Evolutionary conservation across 1,140 invertebrate genomes (phyloP).

Genomic region (Solenopsis fugax): DNA sequence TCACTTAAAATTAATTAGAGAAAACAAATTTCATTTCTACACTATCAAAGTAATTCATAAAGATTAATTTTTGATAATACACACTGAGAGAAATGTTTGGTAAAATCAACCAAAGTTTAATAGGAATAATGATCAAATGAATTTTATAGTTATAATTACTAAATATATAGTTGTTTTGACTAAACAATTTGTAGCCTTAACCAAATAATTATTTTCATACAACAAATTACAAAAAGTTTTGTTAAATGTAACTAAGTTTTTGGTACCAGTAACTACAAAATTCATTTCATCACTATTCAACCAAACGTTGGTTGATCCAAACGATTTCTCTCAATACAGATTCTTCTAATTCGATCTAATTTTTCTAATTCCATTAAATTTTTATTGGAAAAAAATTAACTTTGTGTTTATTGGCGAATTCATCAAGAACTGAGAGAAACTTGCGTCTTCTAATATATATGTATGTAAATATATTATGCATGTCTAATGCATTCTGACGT

Average conservation of each 20-base stretch:
- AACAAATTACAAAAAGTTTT: no score
- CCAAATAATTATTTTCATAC: no score
- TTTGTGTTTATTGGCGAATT: background rate
- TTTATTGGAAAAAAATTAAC: conserved; percentile 15
- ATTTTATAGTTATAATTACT: no score
- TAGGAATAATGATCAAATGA: no score
- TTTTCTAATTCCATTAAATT: background rate
- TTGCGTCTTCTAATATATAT: conserved; percentile 15
- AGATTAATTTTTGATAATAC: background rate
- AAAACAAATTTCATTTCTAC: background rate
- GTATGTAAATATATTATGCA: background rate
- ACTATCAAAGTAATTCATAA: background rate
- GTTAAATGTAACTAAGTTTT: no score
- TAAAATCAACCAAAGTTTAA: no score
- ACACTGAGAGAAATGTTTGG: no score
- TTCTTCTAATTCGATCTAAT: background rate
- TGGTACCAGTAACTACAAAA: no score
- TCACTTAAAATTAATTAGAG: background rate
- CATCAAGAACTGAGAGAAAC: background rate
- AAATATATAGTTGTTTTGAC: no score
- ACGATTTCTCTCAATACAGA: background rate
- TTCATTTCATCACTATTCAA: no score
- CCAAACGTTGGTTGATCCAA: no score
- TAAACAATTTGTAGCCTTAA: no score
- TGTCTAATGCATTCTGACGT: conserved; percentile 34